phyloP scores from a whole-genome alignment of 2,113 vertebrate genomes.

The Hemichromis elongatus region DNA sequence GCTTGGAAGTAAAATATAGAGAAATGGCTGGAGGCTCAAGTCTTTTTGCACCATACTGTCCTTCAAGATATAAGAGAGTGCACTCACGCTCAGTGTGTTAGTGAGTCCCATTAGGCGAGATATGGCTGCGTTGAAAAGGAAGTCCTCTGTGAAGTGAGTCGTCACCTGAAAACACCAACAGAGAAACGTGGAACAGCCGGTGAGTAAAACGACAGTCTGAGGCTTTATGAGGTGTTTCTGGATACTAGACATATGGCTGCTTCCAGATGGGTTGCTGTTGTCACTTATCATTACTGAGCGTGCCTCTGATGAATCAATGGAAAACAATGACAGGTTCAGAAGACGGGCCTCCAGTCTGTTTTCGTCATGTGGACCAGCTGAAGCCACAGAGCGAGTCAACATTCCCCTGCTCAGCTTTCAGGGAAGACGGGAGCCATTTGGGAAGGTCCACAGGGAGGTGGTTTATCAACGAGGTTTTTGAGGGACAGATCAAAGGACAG shows the following conservation, averaged over 20 bases:
- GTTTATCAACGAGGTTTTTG: constrained; percentile 43
- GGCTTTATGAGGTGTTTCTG: background rate
- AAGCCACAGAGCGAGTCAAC: constrained; percentile 20
- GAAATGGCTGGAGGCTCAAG: background rate
- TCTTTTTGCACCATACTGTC: background rate
- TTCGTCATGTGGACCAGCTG: constrained; percentile 11
- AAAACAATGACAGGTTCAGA: constrained; percentile 9
- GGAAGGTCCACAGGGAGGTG: constrained; percentile 19
- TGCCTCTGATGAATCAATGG: background rate
- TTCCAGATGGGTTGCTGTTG: background rate
- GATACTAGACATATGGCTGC: background rate
- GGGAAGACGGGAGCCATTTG: constrained; percentile 37
- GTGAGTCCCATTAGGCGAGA: constrained; percentile 89
- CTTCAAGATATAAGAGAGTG: background rate
- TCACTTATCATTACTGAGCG: background rate
- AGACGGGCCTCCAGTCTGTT: background rate
- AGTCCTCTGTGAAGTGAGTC: constrained; percentile 82
- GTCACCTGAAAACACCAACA: constrained; percentile 79
- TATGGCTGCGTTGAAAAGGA: constrained; percentile 88
- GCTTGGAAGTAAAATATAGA: background rate
- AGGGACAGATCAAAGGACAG: constrained; percentile 56
- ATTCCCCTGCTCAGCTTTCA: constrained; percentile 44
- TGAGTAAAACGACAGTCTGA: background rate
- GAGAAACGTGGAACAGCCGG: background rate
- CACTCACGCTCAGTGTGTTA: constrained; percentile 82